Conservation (phyloP, 2,888 invertebrate species). For the Melipona beecheii region DNA sequence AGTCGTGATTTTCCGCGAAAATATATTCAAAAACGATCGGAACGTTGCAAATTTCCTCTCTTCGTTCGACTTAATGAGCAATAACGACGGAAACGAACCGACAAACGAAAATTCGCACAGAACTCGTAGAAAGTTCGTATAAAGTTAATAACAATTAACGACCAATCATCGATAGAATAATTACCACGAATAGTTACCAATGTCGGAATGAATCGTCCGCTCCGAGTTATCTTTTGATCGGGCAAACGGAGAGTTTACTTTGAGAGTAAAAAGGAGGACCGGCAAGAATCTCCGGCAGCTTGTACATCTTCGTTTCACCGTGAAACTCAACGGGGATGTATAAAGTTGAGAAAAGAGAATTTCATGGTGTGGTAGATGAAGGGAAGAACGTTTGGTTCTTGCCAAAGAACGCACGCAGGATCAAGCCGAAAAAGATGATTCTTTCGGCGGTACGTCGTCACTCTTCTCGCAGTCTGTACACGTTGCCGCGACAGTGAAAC, state of each 20-base stretch:
- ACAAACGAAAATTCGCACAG: not conserved
- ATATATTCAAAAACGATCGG: not conserved
- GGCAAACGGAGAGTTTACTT: not conserved
- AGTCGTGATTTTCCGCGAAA: not conserved
- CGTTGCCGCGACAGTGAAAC: slow-evolving; percentile 44
- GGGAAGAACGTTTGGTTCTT: not conserved
- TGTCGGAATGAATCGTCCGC: not conserved
- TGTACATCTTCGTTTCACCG: not conserved
- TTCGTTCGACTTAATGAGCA: not conserved
- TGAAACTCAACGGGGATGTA: not conserved
- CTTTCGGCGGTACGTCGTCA: slow-evolving; percentile 12
- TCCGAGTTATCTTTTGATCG: not conserved
- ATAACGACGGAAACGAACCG: not conserved
- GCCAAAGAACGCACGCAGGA: not conserved
- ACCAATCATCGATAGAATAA: not conserved
- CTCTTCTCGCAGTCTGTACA: slow-evolving; percentile 24
- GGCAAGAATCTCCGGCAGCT: not conserved
- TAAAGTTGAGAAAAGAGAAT: not conserved
- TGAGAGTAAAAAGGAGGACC: not conserved
- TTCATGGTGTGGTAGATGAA: not conserved
- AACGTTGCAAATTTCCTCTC: slow-evolving; percentile 1
- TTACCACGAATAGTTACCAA: not conserved
- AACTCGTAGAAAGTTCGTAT: too few relatives aligned
- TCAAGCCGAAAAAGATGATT: slow-evolving; percentile 1
- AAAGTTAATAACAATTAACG: not conserved